Evolutionary conservation across 1,140 invertebrate species (phyloP).

Genomic region (Tetramorium simillimum): DNA sequence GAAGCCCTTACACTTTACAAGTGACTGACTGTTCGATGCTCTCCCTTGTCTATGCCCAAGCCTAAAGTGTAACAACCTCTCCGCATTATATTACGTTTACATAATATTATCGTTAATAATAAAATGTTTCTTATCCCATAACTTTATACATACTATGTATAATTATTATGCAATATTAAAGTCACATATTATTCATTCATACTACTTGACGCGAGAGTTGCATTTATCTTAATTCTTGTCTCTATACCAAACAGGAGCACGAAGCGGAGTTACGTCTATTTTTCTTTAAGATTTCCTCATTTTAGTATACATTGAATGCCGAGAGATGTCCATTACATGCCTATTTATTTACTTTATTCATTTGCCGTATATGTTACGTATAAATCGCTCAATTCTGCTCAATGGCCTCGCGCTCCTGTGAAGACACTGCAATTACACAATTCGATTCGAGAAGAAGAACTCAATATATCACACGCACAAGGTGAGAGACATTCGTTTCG

Average conservation of each 20-base stretch:
- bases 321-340: constrained; percentile 65
- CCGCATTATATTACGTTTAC: constrained; percentile 81
- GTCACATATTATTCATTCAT: constrained; percentile 81
- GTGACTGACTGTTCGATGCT: constrained; percentile 61
- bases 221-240: constrained; percentile 70
- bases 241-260: constrained; percentile 71
- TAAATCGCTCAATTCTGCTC: constrained; percentile 47
- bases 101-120: constrained; percentile 84
- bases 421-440: constrained; percentile 79
- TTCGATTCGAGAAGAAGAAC: constrained; percentile 79
- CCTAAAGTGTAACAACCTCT: constrained; percentile 82
- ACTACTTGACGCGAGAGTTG: constrained; percentile 79
- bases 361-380: constrained; percentile 58
- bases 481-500: constrained; percentile 85
- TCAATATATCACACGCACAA: constrained; percentile 83
- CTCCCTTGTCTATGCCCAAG: constrained; percentile 77
- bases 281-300: constrained; percentile 32
- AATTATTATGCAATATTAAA: constrained; percentile 85
- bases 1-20: constrained; percentile 42
- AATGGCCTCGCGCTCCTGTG: constrained; percentile 74
- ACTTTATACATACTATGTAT: constrained; percentile 86
- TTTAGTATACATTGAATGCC: constrained; percentile 71
- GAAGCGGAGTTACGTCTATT: constrained; percentile 65
- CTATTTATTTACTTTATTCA: constrained; percentile 58
- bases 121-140: constrained; percentile 83